A percentile compares a stretch with the other conserved stretches of the same genome.
phyloP scores from a whole-genome alignment of 2,113 vertebrate genomes.

The Gavialis gangeticus region DNA sequence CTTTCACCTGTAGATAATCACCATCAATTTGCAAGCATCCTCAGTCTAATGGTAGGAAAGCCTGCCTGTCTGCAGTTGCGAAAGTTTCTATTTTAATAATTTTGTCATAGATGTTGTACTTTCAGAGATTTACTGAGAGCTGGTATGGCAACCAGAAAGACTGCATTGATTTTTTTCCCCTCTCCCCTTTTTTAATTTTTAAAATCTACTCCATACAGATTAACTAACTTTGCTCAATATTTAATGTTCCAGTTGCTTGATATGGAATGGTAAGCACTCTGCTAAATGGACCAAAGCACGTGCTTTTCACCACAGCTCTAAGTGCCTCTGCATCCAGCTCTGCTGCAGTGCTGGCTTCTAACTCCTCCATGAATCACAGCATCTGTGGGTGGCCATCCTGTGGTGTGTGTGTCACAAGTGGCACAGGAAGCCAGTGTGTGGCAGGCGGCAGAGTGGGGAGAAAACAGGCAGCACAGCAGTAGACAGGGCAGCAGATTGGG shows the following conservation, averaged over 20 bases:
- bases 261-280: not conserved
- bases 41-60: not conserved
- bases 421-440: too few relatives aligned
- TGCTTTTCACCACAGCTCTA: not conserved
- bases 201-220: slow-evolving; percentile 55
- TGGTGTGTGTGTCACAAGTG: too few relatives aligned
- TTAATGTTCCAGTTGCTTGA: slow-evolving; percentile 36
- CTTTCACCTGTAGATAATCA: too few relatives aligned
- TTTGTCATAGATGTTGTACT: accelerated
- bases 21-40: not conserved
- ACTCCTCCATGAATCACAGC: not conserved
- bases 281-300: not conserved
- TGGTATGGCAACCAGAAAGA: accelerated
- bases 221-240: slow-evolving; percentile 62
- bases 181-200: not conserved
- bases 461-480: too few relatives aligned
- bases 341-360: not conserved
- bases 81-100: not conserved
- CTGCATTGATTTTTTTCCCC: not conserved
- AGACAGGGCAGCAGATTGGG: too few relatives aligned
- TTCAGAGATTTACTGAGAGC: accelerated
- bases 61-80: not conserved
- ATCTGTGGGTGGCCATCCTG: too few relatives aligned
- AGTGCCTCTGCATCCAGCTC: not conserved
- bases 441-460: too few relatives aligned